A percentile compares a stretch with the other conserved stretches of the same genome.
phyloP scores from a whole-genome alignment of 2,797 vertebrate species.

The Australoheros facetus region DNA sequence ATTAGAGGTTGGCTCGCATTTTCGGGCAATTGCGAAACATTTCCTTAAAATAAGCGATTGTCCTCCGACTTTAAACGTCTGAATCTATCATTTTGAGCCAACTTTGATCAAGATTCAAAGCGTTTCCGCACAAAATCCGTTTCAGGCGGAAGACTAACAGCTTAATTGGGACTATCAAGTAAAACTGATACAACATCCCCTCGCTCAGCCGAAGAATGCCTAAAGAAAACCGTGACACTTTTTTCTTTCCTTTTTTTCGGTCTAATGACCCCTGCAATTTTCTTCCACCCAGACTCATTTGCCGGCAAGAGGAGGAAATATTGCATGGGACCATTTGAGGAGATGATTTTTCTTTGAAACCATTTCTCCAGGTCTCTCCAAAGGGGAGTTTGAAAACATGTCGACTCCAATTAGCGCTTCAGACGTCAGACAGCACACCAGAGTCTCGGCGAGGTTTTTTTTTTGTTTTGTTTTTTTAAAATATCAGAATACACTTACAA shows the following conservation, averaged over 20 bases:
- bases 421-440: slow-evolving; percentile 50
- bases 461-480: background rate
- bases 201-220: slow-evolving; percentile 59
- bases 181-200: slow-evolving; percentile 79
- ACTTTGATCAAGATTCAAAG: slow-evolving; percentile 69
- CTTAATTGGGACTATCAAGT: slow-evolving; percentile 73
- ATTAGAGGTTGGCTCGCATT: background rate
- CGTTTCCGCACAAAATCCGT: slow-evolving; percentile 39
- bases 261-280: slow-evolving; percentile 77
- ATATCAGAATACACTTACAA: background rate
- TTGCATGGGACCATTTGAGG: slow-evolving; percentile 66
- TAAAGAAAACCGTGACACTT: slow-evolving; percentile 72
- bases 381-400: slow-evolving; percentile 76
- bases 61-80: background rate
- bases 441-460: background rate
- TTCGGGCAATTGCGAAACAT: slow-evolving; percentile 7
- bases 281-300: slow-evolving; percentile 69
- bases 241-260: slow-evolving; percentile 22
- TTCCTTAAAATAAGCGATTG: background rate
- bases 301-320: slow-evolving; percentile 69
- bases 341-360: slow-evolving; percentile 71
- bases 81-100: slow-evolving; percentile 16
- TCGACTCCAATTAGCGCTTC: slow-evolving; percentile 69
- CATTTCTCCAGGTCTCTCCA: slow-evolving; percentile 65
- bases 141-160: slow-evolving; percentile 51